A percentile compares a stretch with the other conserved stretches of the same genome.
Conservation (phyloP, 2,797 vertebrate genomes). For the Corythornis leucogaster region DNA sequence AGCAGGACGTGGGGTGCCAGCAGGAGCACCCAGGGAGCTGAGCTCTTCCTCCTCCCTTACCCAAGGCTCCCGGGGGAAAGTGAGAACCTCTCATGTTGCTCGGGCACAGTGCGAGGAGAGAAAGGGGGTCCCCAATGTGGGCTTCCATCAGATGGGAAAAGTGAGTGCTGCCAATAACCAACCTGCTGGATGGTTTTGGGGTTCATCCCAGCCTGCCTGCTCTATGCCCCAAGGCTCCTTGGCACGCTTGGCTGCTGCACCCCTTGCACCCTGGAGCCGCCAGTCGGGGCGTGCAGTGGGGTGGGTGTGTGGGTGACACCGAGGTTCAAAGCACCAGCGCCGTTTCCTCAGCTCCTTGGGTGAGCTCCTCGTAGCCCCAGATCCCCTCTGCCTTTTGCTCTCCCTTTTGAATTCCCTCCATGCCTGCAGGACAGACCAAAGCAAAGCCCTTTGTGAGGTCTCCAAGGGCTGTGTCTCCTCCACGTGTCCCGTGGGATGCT, state of each 20-base stretch:
- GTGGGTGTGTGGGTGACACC: not conserved
- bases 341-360: not conserved
- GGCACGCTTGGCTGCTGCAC: not conserved
- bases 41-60: not conserved
- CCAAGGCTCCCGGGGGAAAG: not conserved
- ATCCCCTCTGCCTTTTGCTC: not conserved
- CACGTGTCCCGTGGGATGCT: not conserved
- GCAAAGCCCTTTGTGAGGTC: not conserved
- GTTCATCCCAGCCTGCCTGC: not conserved
- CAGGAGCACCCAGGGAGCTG: not conserved
- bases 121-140: not conserved
- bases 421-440: not conserved
- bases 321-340: not conserved
- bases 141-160: not conserved
- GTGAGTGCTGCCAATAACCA: not conserved
- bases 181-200: not conserved
- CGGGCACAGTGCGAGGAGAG: not conserved
- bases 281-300: not conserved
- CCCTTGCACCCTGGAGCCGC: not conserved
- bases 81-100: fast-evolving
- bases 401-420: not conserved
- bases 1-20: not conserved
- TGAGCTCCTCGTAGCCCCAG: not conserved
- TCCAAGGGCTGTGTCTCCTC: not conserved
- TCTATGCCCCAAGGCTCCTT: not conserved